These are phyloP conservation scores for Capricornis sumatraensis DNA, from an alignment of 2,113 vertebrate species.

Conservation along the genomic window DNA sequence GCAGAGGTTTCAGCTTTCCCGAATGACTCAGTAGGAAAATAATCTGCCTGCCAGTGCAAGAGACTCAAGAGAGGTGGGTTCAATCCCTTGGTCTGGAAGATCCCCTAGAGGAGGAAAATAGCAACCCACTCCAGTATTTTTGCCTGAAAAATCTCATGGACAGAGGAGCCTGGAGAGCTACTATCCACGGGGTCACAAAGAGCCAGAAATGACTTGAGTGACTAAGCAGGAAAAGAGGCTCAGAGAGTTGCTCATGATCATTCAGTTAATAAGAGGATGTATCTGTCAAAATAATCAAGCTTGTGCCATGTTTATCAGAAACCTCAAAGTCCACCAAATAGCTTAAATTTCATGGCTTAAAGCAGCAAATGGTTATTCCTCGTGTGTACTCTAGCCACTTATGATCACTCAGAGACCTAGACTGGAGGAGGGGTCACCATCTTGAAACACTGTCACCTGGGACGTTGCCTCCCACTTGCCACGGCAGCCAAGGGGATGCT, in stretches of 20 bases:
- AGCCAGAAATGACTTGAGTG: background rate
- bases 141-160: background rate
- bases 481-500: fast-evolving
- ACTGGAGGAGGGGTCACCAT: background rate
- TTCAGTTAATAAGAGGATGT: background rate
- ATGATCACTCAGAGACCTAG: background rate
- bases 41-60: background rate
- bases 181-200: background rate
- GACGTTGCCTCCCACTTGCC: background rate
- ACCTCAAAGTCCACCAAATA: background rate
- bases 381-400: background rate
- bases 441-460: background rate
- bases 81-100: background rate
- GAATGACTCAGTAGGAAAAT: background rate
- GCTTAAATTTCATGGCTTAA: background rate
- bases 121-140: background rate
- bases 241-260: background rate
- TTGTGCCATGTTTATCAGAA: background rate
- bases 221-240: background rate
- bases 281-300: background rate
- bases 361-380: background rate
- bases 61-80: background rate
- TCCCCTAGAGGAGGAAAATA: background rate
- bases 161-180: background rate
- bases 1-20: background rate